Percentiles rank a stretch among this genome's conserved stretches.
phyloP scores from a whole-genome alignment of 2,113 vertebrate species.

The Psephotus haematonotus region DNA sequence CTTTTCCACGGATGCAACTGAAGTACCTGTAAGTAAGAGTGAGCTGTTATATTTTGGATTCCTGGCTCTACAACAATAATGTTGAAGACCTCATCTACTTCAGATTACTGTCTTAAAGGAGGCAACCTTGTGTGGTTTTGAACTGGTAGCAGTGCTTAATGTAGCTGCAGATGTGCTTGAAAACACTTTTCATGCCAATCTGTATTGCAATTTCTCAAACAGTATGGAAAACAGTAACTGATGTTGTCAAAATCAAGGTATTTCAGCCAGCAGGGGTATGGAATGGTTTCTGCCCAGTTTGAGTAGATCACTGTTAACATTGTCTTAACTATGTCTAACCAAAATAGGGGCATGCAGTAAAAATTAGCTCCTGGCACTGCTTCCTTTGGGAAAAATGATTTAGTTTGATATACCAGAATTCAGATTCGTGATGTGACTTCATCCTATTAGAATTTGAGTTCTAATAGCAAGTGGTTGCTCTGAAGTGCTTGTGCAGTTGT shows the following conservation, averaged over 20 bases:
- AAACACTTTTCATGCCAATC: background rate
- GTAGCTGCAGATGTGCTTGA: background rate
- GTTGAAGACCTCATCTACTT: background rate
- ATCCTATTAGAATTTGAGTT: background rate
- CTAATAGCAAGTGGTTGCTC: background rate
- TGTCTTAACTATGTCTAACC: background rate
- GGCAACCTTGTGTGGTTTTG: background rate
- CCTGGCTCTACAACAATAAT: background rate
- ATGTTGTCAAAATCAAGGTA: background rate
- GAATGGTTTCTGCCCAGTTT: background rate
- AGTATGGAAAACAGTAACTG: background rate
- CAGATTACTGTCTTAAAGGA: background rate
- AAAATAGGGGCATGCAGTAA: background rate
- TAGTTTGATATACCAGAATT: background rate
- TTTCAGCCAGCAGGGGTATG: background rate
- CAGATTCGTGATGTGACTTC: background rate
- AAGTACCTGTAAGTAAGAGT: slow-evolving; percentile 81
- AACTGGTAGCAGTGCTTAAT: background rate
- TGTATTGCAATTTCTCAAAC: background rate
- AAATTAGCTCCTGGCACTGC: background rate
- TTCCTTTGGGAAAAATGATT: background rate
- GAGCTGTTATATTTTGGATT: background rate
- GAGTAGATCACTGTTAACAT: background rate
- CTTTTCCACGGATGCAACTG: slow-evolving; percentile 82
- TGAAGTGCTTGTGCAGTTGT: background rate